Percentiles rank a stretch among this genome's conserved stretches.
These are phyloP conservation scores for Drosophila ezoana DNA, from an alignment of 2,888 invertebrate genomes.

Conservation along the genomic window DNA sequence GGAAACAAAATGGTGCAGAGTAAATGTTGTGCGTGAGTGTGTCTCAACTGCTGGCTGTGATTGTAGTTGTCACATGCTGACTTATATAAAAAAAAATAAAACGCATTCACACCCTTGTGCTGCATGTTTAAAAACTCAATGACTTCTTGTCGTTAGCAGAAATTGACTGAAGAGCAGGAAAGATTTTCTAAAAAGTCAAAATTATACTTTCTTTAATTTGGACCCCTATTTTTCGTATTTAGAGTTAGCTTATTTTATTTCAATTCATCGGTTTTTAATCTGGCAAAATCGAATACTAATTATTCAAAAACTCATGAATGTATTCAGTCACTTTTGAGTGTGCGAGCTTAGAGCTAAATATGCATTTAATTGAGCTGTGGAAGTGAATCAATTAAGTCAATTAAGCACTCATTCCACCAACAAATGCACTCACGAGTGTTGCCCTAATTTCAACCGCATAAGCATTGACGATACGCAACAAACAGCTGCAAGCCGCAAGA, in stretches of 20 bases:
- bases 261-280: neutral
- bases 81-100: constrained; percentile 5
- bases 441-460: too few relatives aligned
- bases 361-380: too few relatives aligned
- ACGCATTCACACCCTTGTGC: constrained; percentile 13
- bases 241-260: neutral
- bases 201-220: too few relatives aligned
- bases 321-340: neutral
- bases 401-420: too few relatives aligned
- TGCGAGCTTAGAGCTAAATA: too few relatives aligned
- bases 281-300: too few relatives aligned
- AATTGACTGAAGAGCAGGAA: too few relatives aligned
- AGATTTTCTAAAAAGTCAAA: too few relatives aligned
- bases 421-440: neutral
- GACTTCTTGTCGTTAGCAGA: neutral
- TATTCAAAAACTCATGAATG: neutral
- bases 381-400: too few relatives aligned
- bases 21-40: constrained; percentile 17
- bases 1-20: constrained; percentile 15
- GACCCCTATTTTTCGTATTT: too few relatives aligned
- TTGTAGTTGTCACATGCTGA: constrained; percentile 42
- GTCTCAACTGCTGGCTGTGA: constrained; percentile 27
- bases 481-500: neutral
- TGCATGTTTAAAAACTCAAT: constrained; percentile 6
- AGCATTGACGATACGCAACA: too few relatives aligned